Base-by-base conservation (phyloP, 2,888 invertebrate species). In the Charanyca ferruginea region DNA sequence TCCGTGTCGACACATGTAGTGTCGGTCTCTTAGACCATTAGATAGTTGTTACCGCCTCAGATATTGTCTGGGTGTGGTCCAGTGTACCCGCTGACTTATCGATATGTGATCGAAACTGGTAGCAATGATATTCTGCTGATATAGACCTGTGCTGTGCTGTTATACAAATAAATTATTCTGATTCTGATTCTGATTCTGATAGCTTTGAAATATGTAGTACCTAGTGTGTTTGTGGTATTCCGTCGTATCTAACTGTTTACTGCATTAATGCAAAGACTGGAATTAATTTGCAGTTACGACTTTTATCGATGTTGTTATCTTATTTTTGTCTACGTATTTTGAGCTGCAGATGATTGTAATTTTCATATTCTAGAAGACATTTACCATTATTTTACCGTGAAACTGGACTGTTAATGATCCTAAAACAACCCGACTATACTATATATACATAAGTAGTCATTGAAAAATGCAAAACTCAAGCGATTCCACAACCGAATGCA, bases 51-150 rank as follows among this genome's bases (percentile, higher is more conserved):
- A 54, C 61, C 35, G 45, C 49, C 65, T 65, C 54, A 38, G 72
- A 67, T 49, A 63, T 55, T 69, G 80, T 71, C 64, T 73, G 70
- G 83, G 80, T 82, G 82, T 80, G 83, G 80, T 82, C 82, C 57
- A 57, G 42, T 52, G 45, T 62, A 64, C 62, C 61, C 44, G 75
- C 38, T 59, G 47, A 64, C 64, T 71, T 77, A 64, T 54, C 55
- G 54, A 25, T 51, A 62, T 59, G 72, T 72, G 67, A 79, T 63
- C 62, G 42, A 38, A 41, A 62, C 62, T 54, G 54, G 81, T 79
- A 81, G 80, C 76, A 32, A 11, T 32, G 5, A 22, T 60, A 38
- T 70, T 41, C 35, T 32, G 52, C 51, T 61, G 35, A 32, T 52
- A 35, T 42, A n/a, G n/a, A n/a, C n/a, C n/a, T n/a, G n/a, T n/a